Evolutionary conservation across 2,888 invertebrate genomes (phyloP).

Genomic region (Masnerella sp.): DNA sequence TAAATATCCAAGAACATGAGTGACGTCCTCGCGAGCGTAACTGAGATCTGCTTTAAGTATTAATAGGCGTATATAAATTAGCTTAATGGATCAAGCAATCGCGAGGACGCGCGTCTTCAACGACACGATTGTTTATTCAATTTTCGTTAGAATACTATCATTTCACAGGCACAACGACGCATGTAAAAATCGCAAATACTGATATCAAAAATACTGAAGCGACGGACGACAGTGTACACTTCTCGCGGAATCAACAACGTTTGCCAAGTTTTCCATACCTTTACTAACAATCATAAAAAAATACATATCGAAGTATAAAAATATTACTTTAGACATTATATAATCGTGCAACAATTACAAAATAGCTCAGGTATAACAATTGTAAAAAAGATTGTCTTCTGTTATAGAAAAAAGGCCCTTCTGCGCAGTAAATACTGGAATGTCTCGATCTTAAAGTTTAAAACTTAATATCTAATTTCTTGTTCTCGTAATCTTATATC

Average conservation of each 20-base stretch:
- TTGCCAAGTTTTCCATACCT: slow-evolving; percentile 37
- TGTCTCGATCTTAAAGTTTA: slow-evolving; percentile 51
- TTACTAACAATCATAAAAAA: slow-evolving; percentile 30
- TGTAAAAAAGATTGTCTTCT: slow-evolving; percentile 32
- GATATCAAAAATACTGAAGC: slow-evolving; percentile 76
- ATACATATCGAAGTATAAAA: slow-evolving; percentile 34
- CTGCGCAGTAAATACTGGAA: slow-evolving; percentile 62
- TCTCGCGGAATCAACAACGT: slow-evolving; percentile 58
- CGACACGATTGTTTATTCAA: no score
- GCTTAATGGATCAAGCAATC: slow-evolving; percentile 14
- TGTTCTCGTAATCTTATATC: slow-evolving; percentile 33
- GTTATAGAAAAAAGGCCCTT: slow-evolving; percentile 22
- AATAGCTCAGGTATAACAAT: slow-evolving; percentile 47
- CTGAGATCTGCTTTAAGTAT: slow-evolving; percentile 47
- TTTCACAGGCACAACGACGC: slow-evolving; percentile 66
- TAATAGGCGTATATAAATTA: slow-evolving; percentile 17
- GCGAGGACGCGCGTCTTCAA: slow-evolving; percentile 16
- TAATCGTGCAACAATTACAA: slow-evolving; percentile 51
- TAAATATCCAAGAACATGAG: slow-evolving; percentile 17
- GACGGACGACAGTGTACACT: slow-evolving; percentile 59
- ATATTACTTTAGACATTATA: slow-evolving; percentile 46
- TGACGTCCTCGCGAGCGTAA: slow-evolving; percentile 32
- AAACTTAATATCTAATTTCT: slow-evolving; percentile 30
- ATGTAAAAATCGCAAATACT: slow-evolving; percentile 72
- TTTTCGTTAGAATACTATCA: no score